These are phyloP conservation scores for Novumbra hubbsi DNA, from an alignment of 2,797 vertebrate genomes.

Conservation along the genomic window DNA sequence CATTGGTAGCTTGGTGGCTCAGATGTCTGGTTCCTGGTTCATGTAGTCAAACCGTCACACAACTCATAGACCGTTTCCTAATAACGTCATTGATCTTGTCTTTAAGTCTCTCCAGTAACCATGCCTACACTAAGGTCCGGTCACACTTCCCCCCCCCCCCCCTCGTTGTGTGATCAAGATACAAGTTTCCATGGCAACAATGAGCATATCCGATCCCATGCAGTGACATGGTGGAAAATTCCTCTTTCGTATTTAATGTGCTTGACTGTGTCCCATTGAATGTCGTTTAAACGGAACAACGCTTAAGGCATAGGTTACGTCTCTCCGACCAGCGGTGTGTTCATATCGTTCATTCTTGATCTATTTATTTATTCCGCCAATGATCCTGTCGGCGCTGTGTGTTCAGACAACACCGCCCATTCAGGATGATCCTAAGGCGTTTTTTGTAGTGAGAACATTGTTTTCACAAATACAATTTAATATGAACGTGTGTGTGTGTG, in stretches of 20 bases:
- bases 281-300: not conserved
- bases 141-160: constrained; percentile 26
- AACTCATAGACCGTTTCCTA: constrained; percentile 17
- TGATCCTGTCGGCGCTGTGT: too few species aligned
- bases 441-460: too few species aligned
- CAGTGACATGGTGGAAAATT: constrained; percentile 16
- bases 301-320: too few species aligned
- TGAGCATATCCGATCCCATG: constrained; percentile 57
- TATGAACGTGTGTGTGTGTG: too few species aligned
- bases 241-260: constrained; percentile 17
- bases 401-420: too few species aligned
- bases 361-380: too few species aligned
- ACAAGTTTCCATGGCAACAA: constrained; percentile 67
- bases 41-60: constrained; percentile 7
- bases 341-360: too few species aligned
- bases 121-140: constrained; percentile 28
- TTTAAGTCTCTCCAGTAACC: constrained; percentile 38
- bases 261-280: not conserved
- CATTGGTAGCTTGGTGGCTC: constrained; percentile 23
- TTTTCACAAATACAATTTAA: too few species aligned
- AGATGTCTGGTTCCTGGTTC: constrained; percentile 34
- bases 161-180: constrained; percentile 30
- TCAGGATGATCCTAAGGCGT: too few species aligned
- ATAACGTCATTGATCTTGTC: constrained; percentile 39
- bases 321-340: too few species aligned